Percentiles rank a stretch among this genome's conserved stretches.
Conservation (phyloP, 2,113 vertebrate species). For the Cercopithecus mona region DNA sequence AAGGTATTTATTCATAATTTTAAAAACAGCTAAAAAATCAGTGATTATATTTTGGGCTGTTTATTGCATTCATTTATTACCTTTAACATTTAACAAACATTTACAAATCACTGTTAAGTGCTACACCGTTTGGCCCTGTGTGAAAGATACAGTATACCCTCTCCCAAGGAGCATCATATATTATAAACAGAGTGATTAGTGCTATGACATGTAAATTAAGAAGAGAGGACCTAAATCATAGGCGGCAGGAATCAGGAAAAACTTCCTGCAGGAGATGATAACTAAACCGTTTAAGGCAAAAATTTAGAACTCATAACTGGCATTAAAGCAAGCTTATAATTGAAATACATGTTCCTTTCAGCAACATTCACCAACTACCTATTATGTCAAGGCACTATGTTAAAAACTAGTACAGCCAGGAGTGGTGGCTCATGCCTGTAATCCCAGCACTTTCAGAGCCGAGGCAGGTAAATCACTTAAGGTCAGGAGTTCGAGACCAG, state of each 20-base stretch:
- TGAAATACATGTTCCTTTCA: not conserved
- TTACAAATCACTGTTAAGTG: slow-evolving; percentile 36
- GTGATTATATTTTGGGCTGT: slow-evolving; percentile 31
- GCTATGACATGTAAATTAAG: not conserved
- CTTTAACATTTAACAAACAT: slow-evolving; percentile 56
- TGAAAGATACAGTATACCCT: not conserved
- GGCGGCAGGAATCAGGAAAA: not conserved
- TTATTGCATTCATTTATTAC: slow-evolving; percentile 54
- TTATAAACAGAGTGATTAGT: not conserved
- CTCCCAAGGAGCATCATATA: not conserved
- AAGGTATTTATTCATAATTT: slow-evolving; percentile 54
- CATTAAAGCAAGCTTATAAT: slow-evolving; percentile 45
- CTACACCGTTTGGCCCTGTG: not conserved
- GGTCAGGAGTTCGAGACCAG: too few species aligned
- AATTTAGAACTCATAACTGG: slow-evolving; percentile 6
- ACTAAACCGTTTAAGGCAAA: slow-evolving; percentile 27
- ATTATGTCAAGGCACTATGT: not conserved
- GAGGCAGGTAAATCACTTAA: too few species aligned
- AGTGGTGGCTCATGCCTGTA: not conserved
- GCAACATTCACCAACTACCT: not conserved
- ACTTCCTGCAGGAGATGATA: slow-evolving; percentile 29
- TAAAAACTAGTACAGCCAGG: not conserved
- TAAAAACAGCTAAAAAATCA: slow-evolving; percentile 47
- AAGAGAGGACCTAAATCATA: not conserved
- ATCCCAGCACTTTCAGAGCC: not conserved